A percentile compares a stretch with the other conserved stretches of the same genome.
These are phyloP conservation scores for Caenorhabditis sp. DNA, from an alignment of 2,888 invertebrate genomes.

Conservation along the genomic window DNA sequence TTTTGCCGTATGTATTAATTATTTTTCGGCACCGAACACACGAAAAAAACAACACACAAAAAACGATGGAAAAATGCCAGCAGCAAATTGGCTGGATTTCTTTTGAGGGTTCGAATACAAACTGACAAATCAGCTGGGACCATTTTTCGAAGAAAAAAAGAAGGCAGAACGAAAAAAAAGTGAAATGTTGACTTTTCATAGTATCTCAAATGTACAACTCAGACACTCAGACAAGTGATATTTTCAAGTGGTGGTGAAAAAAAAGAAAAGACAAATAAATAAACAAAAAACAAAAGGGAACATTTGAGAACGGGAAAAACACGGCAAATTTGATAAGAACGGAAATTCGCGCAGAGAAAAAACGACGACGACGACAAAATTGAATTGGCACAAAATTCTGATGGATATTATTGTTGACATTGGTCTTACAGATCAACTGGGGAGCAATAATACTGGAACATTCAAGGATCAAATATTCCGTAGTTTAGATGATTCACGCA, in stretches of 20 bases:
- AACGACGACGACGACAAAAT: too few species aligned
- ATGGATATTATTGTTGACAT: too few species aligned
- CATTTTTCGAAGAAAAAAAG: background rate
- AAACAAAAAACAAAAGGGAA: background rate
- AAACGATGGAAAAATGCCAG: background rate
- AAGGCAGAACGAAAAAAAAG: background rate
- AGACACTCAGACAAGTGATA: background rate
- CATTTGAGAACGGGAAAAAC: background rate
- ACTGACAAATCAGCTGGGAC: background rate
- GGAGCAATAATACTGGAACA: too few species aligned
- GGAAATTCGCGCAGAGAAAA: too few species aligned
- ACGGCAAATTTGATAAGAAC: background rate
- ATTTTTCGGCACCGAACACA: background rate
- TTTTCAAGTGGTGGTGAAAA: background rate
- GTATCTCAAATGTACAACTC: background rate
- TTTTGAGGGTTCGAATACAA: background rate
- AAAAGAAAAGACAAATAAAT: background rate
- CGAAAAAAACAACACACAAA: background rate
- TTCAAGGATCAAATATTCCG: too few species aligned
- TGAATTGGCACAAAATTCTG: too few species aligned
- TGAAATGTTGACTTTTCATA: background rate
- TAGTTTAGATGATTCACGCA: too few species aligned
- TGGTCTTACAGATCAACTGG: too few species aligned
- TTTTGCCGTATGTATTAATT: slow-evolving; percentile 2
- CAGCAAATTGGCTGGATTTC: background rate